Percentiles rank a stretch among this genome's conserved stretches.
Conservation (phyloP, 2,888 invertebrate species). For the Linnaemya tessellans region DNA sequence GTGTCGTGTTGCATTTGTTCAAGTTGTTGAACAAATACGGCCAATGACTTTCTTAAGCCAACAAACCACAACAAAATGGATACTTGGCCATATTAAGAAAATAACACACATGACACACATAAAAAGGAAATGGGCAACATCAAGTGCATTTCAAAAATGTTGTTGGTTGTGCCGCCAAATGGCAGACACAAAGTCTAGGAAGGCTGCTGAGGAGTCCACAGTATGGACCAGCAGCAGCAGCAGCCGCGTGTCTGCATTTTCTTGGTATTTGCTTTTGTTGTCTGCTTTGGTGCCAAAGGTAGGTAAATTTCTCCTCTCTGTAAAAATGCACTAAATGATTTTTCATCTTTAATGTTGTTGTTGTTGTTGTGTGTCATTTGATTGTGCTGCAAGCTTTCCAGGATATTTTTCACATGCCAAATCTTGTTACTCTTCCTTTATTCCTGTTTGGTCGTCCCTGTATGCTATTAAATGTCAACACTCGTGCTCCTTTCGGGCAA, state of each 20-base stretch:
- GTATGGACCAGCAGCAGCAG: background rate
- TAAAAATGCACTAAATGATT: conserved; percentile 28
- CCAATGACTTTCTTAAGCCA: conserved; percentile 42
- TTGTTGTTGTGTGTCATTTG: conserved; percentile 28
- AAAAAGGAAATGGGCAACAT: background rate
- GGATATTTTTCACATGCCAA: background rate
- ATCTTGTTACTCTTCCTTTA: background rate
- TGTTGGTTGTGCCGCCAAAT: background rate
- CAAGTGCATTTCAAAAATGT: conserved; percentile 6
- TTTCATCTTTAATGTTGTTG: background rate
- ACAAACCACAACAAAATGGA: background rate
- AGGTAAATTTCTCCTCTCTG: conserved; percentile 31
- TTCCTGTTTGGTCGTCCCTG: background rate
- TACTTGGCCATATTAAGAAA: background rate
- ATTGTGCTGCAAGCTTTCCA: background rate
- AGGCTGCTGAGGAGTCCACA: background rate
- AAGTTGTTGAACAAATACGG: conserved; percentile 35
- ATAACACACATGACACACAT: background rate
- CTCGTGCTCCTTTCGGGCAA: background rate
- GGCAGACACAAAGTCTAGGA: background rate
- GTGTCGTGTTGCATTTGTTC: conserved; percentile 4
- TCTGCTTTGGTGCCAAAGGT: conserved; percentile 25
- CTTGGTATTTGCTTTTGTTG: background rate
- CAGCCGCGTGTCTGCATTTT: background rate
- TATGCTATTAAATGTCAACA: background rate